Evolutionary conservation across 1,140 invertebrate species (phyloP), one percentile per base, ranked within the genome.

Genomic region (Augochlora pura): DNA sequence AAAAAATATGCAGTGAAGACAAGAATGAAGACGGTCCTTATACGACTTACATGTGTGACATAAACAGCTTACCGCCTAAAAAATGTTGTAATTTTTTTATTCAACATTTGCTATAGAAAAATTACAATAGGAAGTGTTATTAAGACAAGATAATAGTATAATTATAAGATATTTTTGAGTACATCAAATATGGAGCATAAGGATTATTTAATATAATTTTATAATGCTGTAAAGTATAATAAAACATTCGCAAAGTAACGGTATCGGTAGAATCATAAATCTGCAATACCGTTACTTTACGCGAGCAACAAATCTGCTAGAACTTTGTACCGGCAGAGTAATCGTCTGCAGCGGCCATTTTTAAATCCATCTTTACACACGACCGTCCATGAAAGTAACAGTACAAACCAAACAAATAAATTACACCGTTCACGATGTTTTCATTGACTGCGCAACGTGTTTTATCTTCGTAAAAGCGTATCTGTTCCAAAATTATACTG

Each of bases 1-100:
- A 92, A 99, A 98, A 92, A 95, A 98, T 83, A 98, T 97, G 93
- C 98, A 99, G 82, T 97, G 96, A 38, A 99, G 93, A 92, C 98
- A 99, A 39, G 97, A 96, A 93, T 98, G 97, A 75, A 98, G 93
- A 64, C 97, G 95, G 57, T 96, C 95, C 60, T 96, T 95, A 83
- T 95, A 94, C 65, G 95, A 94, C 84, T 96, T 95, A 92, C 97
- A 98, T 68, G 95, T 95, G 82, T 96, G 96, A 92, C 97, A 97
- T 64, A 96, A 93, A 87, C 95, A 95, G 91, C 95, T 95, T 86
- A 95, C 94, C 38, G 96, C 96, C 96, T 97, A 90, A 93, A 91
- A 85, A 84, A 73, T 63, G 74, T 49, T 79, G 25, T 63, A 83
- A 80, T 68, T 57, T 38, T n/a, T 67, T 72, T 63, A 65, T 72